phyloP scores from a whole-genome alignment of 2,113 vertebrate species.

The Mirounga angustirostris region DNA sequence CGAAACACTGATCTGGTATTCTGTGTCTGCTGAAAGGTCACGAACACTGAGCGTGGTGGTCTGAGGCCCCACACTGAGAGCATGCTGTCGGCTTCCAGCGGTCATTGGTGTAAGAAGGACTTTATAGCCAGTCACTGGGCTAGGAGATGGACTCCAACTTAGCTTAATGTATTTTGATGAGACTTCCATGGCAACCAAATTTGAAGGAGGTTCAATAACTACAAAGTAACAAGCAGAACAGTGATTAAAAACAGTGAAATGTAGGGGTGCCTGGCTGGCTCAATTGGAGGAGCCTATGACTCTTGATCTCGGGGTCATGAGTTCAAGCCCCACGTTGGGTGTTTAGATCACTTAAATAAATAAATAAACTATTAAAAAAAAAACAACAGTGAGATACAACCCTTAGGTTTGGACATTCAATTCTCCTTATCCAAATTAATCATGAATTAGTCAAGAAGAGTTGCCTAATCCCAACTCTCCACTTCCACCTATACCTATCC shows the following conservation, averaged over 20 bases:
- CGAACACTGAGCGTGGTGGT: slow-evolving; percentile 91
- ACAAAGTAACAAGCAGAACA: slow-evolving; percentile 70
- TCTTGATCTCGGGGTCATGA: neutral
- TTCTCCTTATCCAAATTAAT: neutral
- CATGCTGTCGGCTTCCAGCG: slow-evolving; percentile 90
- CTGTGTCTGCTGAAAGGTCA: slow-evolving; percentile 94
- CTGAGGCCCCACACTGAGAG: slow-evolving; percentile 90
- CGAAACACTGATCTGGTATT: slow-evolving; percentile 94
- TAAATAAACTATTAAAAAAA: neutral
- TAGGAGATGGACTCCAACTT: slow-evolving; percentile 92
- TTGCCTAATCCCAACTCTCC: neutral
- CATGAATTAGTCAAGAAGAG: neutral
- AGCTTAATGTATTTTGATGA: slow-evolving; percentile 95
- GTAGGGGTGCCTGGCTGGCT: neutral
- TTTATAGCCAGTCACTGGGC: slow-evolving; percentile 94
- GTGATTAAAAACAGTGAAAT: neutral
- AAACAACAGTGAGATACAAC: neutral
- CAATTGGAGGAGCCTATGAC: neutral
- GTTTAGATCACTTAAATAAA: neutral
- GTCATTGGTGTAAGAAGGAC: slow-evolving; percentile 94
- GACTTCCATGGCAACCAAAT: slow-evolving; percentile 92
- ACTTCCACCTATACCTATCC: neutral
- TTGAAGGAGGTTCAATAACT: slow-evolving; percentile 95
- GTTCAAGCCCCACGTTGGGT: neutral
- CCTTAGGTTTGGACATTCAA: neutral